These are phyloP conservation scores for Drosophila pegasa DNA, from an alignment of 2,888 invertebrate genomes.

Conservation along the genomic window DNA sequence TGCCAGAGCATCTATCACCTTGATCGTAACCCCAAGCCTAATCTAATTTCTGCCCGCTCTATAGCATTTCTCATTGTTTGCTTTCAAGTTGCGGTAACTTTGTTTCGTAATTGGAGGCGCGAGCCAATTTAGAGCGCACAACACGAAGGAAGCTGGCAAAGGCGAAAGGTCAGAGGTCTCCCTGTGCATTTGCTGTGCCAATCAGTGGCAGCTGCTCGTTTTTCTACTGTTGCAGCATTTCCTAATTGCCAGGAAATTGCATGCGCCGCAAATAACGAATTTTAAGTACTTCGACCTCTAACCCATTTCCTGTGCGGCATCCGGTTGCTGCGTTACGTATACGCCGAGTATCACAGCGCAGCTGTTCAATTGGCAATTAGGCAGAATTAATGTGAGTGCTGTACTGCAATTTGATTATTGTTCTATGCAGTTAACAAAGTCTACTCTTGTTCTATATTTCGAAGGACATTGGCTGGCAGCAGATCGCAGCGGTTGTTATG, in stretches of 20 bases:
- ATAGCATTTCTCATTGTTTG: constrained; percentile 35
- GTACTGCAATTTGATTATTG: constrained; percentile 13
- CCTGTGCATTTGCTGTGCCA: neutral
- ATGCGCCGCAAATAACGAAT: constrained; percentile 32
- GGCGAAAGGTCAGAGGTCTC: constrained; percentile 44
- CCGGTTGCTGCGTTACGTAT: constrained; percentile 16
- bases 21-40: neutral
- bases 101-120: constrained; percentile 55
- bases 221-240: neutral
- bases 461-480: constrained; percentile 16
- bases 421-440: neutral
- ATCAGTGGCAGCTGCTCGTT: constrained; percentile 24
- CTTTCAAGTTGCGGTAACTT: constrained; percentile 55
- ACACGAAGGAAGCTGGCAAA: constrained; percentile 18
- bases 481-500: constrained; percentile 2
- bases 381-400: constrained; percentile 19
- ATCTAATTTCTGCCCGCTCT: neutral
- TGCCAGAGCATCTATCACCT: constrained; percentile 13
- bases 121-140: constrained; percentile 28
- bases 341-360: constrained; percentile 4
- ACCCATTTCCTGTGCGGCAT: neutral
- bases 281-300: constrained; percentile 3
- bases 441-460: neutral
- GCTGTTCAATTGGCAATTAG: constrained; percentile 39
- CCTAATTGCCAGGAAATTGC: constrained; percentile 38